Base-by-base conservation (phyloP, 2,113 vertebrate genomes). In the Irena cyanogastra region DNA sequence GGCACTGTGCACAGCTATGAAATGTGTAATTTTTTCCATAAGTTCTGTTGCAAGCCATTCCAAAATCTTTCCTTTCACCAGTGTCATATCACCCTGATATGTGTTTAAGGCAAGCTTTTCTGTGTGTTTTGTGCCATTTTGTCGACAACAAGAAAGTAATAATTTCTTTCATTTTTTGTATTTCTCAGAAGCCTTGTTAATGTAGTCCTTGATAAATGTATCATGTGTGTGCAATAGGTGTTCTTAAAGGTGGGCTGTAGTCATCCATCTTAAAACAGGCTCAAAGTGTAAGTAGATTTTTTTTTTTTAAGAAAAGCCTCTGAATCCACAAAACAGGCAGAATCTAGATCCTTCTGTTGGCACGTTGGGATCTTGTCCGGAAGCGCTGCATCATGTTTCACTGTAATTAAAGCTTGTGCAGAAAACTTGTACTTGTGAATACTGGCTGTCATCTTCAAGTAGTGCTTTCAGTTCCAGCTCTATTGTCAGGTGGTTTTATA, bases 101-200 rank as follows among this genome's bases (percentile, higher is more conserved):
- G 21, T 57, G 22, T 69, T 64, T 64, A 86, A 82, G 63, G 15
- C 54, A 87, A 83, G 26, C 11, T 89, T 83, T 91, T 59, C 35
- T 78, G 44, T 94, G 35, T 90, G 59, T 88, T 92, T 77, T 83
- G 64, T 95, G 56, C 42, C n/a, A 28, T 93, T 91, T 82, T 80
- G 61, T 78, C 4, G 2, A 80, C 9, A 50, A 18, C 33, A 74
- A 63, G 22, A 83, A 78, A 39, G 35, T 27, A 72, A 11, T 44
- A 22, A 77, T 60, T 78, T 85, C 17, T 79, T 68, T 74, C 22
- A 56, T 78, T 81, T 37, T 75, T 39, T 12, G 9, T 15, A 68
- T 53, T 37, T 64, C 53, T 68, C 33, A 70, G 33, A 90, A 83
- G 37, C n/a, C 11, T 90, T 71, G 24, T 61, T 89, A 41, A 17